These are phyloP conservation scores for Adelges cooleyi DNA, from an alignment of 1,140 invertebrate genomes.

Conservation along the genomic window DNA sequence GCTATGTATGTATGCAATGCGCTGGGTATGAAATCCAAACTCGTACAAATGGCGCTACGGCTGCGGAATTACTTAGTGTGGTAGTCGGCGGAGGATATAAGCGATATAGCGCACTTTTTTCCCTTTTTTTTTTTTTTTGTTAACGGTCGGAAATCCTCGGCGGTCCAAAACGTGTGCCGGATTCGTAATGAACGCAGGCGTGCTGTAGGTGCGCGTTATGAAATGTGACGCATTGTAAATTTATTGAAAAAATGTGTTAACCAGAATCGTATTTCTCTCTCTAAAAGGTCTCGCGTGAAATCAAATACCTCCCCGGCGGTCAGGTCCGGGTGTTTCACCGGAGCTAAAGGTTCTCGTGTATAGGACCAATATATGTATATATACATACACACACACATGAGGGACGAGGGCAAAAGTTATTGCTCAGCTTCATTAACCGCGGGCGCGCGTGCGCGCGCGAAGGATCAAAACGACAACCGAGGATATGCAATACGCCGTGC, in stretches of 20 bases:
- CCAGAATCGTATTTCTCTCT: not conserved
- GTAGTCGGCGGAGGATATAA: not conserved
- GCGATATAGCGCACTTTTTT: not conserved
- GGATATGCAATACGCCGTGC: not conserved
- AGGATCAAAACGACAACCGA: not conserved
- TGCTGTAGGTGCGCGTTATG: not conserved
- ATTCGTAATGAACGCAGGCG: not conserved
- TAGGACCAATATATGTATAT: too few relatives aligned
- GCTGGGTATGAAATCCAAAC: too few relatives aligned
- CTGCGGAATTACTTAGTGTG: not conserved
- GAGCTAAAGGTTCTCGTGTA: not conserved
- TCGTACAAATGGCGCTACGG: too few relatives aligned
- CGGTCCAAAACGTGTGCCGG: not conserved
- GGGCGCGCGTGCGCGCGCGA: not conserved
- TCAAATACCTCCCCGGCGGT: slow-evolving; percentile 4
- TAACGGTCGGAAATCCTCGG: not conserved
- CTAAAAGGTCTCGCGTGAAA: slow-evolving; percentile 18
- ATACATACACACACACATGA: too few relatives aligned
- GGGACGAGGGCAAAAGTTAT: not conserved
- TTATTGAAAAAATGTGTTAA: slow-evolving; percentile 18
- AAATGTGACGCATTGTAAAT: not conserved
- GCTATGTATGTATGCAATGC: too few relatives aligned
- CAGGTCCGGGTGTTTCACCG: not conserved
- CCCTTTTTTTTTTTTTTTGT: not conserved
- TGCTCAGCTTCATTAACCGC: slow-evolving; percentile 24